phyloP scores from a whole-genome alignment of 2,888 invertebrate genomes.

The Lasioglossum oenotherae region DNA sequence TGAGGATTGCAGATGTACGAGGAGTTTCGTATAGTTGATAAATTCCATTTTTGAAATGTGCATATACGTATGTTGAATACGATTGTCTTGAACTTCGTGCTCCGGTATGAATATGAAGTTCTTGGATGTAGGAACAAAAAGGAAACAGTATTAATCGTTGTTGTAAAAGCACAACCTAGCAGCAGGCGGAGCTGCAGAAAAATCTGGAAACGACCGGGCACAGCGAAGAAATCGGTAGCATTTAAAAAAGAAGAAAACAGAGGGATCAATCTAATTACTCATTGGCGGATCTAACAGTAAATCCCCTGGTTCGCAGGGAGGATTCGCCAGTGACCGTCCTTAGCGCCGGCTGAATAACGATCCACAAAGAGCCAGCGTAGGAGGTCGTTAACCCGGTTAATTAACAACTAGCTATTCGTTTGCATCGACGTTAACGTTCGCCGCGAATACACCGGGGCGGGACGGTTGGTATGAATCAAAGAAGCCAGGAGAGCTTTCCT shows the following conservation, averaged over 20 bases:
- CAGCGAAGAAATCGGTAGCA: neutral
- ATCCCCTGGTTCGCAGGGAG: neutral
- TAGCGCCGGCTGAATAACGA: slow-evolving; percentile 6
- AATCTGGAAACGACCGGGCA: neutral
- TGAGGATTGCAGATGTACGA: neutral
- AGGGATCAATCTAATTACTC: neutral
- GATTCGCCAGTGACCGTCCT: slow-evolving; percentile 9
- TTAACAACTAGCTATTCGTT: slow-evolving; percentile 24
- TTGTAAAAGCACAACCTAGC: neutral
- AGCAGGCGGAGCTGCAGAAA: neutral
- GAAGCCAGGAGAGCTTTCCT: slow-evolving; percentile 28
- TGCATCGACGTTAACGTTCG: slow-evolving; percentile 19
- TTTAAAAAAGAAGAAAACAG: neutral
- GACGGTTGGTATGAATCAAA: slow-evolving; percentile 40
- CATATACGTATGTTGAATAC: neutral
- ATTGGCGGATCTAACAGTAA: neutral
- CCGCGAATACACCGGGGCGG: slow-evolving; percentile 4
- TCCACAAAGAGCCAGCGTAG: slow-evolving; percentile 9
- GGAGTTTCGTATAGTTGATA: neutral
- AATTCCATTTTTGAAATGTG: neutral
- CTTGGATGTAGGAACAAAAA: neutral
- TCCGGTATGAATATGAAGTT: neutral
- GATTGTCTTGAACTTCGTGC: neutral
- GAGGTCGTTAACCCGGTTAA: slow-evolving; percentile 26
- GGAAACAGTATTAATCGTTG: neutral